Percentiles rank a stretch among this genome's conserved stretches.
Conservation (phyloP, 2,888 invertebrate species). For the Brenthis daphne region DNA sequence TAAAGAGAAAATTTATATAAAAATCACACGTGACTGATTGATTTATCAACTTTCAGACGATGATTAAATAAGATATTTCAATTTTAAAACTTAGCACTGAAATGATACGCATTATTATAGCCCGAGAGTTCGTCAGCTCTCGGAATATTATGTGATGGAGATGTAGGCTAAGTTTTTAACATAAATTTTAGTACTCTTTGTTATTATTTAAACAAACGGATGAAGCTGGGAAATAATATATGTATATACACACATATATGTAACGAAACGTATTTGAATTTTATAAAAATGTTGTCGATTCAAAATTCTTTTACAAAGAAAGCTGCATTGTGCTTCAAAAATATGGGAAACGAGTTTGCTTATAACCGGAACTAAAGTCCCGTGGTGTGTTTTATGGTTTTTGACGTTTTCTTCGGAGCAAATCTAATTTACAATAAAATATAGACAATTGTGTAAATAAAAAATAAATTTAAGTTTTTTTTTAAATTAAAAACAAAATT, state of each 20-base stretch:
- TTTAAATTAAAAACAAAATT: too few species aligned
- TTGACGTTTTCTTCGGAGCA: conserved; percentile 8
- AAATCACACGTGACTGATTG: too few species aligned
- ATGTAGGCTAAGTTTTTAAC: too few species aligned
- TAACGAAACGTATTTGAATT: neutral
- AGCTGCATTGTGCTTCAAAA: neutral
- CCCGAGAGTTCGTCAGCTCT: too few species aligned
- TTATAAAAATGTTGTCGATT: conserved; percentile 2
- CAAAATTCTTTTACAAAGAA: conserved; percentile 9
- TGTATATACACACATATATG: too few species aligned
- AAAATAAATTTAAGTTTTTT: too few species aligned
- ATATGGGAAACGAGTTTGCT: conserved; percentile 17
- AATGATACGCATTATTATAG: neutral
- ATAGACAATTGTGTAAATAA: neutral
- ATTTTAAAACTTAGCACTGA: neutral
- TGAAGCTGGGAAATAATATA: too few species aligned
- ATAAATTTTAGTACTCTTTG: too few species aligned
- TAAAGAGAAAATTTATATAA: neutral
- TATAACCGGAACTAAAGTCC: conserved; percentile 22
- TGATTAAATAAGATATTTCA: neutral
- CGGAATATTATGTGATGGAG: too few species aligned
- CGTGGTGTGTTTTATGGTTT: conserved; percentile 16
- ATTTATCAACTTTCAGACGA: neutral
- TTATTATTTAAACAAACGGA: too few species aligned
- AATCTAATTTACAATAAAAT: conserved; percentile 17